Conservation (phyloP, 2,888 invertebrate species). For the Ferdinandea cuprea region DNA sequence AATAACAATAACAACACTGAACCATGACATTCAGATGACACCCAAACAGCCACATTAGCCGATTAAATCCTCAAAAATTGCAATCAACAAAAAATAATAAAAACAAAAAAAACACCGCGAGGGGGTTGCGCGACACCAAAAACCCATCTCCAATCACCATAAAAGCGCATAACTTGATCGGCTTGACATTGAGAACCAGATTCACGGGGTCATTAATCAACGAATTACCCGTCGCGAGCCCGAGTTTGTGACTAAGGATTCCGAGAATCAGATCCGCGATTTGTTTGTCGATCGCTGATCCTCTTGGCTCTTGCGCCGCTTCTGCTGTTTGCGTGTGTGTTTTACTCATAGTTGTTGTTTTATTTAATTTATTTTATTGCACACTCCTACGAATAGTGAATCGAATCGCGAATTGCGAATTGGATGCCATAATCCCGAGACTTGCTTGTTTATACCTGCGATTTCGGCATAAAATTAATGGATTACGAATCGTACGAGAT, state of each 20-base stretch:
- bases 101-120: conserved; percentile 49
- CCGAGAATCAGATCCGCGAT: conserved; percentile 71
- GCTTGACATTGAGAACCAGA: conserved; percentile 74
- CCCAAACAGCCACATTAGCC: conserved; percentile 67
- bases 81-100: conserved; percentile 54
- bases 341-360: conserved; percentile 20
- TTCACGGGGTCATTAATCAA: conserved; percentile 73
- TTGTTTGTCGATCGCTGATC: conserved; percentile 62
- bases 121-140: conserved; percentile 27
- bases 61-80: conserved; percentile 67
- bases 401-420: conserved; percentile 33
- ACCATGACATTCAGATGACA: conserved; percentile 72
- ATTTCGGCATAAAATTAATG: conserved; percentile 66
- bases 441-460: conserved; percentile 7
- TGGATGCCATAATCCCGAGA: conserved; percentile 48
- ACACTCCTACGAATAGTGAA: conserved; percentile 69
- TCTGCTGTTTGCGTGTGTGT: conserved; percentile 44
- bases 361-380: conserved; percentile 70
- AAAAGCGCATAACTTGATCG: conserved; percentile 71
- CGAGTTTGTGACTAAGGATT: conserved; percentile 74
- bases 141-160: conserved; percentile 30
- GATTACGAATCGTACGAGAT: conserved; percentile 61
- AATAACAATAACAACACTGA: conserved; percentile 15
- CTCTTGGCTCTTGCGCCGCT: conserved; percentile 12
- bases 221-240: conserved; percentile 71